Base-by-base conservation (phyloP, 2,888 invertebrate genomes). In the Drosophila kuntzei region DNA sequence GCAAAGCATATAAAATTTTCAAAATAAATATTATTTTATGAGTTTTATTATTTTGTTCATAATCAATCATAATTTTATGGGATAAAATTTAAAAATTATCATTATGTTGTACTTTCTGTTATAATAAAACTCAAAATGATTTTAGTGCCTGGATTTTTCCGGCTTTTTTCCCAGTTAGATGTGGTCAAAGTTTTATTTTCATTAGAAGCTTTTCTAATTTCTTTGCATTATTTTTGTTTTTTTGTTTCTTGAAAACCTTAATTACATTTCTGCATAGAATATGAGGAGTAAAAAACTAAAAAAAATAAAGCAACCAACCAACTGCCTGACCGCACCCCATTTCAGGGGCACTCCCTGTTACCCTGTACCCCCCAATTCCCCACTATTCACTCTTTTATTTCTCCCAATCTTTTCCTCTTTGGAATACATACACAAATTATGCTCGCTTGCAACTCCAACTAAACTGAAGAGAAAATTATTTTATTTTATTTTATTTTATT, bases 101-200 rank as follows among this genome's bases (percentile, higher is more conserved):
- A 25, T 25, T 3, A 25, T 25, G 25, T 25, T 25, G 25, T 25
- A 2, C 5, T 25, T 25, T 25, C 1, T 1, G 0, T 25, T 25
- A 7, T 8, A 25, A 27, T 27, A 9, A 8, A 8, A 8, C 27
- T 27, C 9, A 9, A 9, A 27, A 9, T 27, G 3, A 27, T 27
- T 9, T 3, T 3, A 9, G 27, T 27, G 1, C 7, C 2, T 27
- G 7, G 2, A 6, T 27, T 25, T 41, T n/a, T n/a, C n/a, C n/a
- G n/a, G 14, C 32, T 8, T 29, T 39, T 46, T 12, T 4, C 12
- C 16, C 36, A 14, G 47, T 14, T 37, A 16, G 51, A 80, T 74
- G 53, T 84, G 81, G 85, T 50, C 55, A 73, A 76, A 76, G 62
- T 78, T 78, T 78, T 57, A 69, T 68, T 73, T 73, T 65, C 76